Evolutionary conservation across 2,888 invertebrate species (phyloP).

Genomic region (Tachystola acroxantha): DNA sequence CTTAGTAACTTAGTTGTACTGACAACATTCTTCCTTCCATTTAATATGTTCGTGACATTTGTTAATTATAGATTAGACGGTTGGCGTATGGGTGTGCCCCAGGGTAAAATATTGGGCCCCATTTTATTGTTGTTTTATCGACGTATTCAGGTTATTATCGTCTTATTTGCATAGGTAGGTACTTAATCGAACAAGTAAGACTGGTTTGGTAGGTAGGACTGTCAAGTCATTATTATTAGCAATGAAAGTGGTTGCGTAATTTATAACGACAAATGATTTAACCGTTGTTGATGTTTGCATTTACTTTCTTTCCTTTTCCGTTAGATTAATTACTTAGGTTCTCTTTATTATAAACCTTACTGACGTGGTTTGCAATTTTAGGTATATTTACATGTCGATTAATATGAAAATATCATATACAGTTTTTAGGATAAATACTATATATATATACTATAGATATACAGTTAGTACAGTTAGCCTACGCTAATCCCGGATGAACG

Average conservation of each 20-base stretch:
- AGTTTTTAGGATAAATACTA: no score
- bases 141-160: background rate
- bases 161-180: slow-evolving; percentile 15
- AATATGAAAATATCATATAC: no score
- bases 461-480: no score
- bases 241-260: slow-evolving; percentile 5
- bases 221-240: slow-evolving; percentile 12
- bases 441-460: no score
- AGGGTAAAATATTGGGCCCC: background rate
- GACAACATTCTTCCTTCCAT: background rate
- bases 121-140: slow-evolving; percentile 5
- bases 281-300: background rate
- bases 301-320: background rate
- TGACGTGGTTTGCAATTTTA: no score
- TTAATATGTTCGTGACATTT: background rate
- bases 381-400: no score
- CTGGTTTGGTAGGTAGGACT: slow-evolving; percentile 6
- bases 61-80: background rate
- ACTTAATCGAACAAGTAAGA: slow-evolving; percentile 10
- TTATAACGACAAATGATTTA: background rate
- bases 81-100: background rate
- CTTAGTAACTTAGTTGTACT: background rate
- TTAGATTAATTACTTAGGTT: no score
- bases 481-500: no score
- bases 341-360: no score